Evolutionary conservation across 1,140 invertebrate genomes (phyloP).

Genomic region (Anagrus nilaparvatae): DNA sequence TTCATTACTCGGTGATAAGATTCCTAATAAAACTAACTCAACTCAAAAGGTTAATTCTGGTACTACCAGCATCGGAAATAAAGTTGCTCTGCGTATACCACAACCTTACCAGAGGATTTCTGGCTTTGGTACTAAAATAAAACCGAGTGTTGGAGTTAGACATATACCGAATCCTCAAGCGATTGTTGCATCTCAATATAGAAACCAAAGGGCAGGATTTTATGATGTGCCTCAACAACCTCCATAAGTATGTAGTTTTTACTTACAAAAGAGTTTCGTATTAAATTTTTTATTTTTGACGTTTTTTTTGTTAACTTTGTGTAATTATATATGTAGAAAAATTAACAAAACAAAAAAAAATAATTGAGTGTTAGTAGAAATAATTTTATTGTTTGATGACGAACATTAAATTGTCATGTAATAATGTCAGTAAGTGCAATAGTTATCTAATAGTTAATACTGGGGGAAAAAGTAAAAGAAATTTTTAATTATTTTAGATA

Average conservation of each 20-base stretch:
- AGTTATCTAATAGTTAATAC: no score
- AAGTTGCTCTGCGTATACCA: conserved; percentile 33
- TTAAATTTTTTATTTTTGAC: background rate
- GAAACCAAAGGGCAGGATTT: conserved; percentile 33
- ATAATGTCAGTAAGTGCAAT: background rate
- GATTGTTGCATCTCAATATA: conserved; percentile 35
- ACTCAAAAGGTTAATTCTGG: background rate
- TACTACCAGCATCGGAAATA: conserved; percentile 18
- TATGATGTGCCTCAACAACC: conserved; percentile 26
- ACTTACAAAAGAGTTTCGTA: background rate
- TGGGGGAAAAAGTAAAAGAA: no score
- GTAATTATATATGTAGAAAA: no score
- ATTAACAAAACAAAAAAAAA: background rate
- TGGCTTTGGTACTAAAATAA: conserved; percentile 35
- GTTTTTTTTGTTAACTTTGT: no score
- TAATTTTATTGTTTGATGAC: background rate
- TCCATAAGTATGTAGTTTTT: conserved; percentile 16
- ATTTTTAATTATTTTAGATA: no score
- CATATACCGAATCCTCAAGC: conserved; percentile 38
- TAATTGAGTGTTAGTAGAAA: background rate
- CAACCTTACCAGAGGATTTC: conserved; percentile 34
- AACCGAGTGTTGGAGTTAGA: conserved; percentile 31
- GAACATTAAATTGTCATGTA: background rate
- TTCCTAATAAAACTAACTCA: conserved; percentile 9
- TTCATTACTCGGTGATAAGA: conserved; percentile 24